Evolutionary conservation across 2,797 vertebrate genomes (phyloP), one percentile per base, ranked within the genome.

Genomic region (Euthynnus affinis): DNA sequence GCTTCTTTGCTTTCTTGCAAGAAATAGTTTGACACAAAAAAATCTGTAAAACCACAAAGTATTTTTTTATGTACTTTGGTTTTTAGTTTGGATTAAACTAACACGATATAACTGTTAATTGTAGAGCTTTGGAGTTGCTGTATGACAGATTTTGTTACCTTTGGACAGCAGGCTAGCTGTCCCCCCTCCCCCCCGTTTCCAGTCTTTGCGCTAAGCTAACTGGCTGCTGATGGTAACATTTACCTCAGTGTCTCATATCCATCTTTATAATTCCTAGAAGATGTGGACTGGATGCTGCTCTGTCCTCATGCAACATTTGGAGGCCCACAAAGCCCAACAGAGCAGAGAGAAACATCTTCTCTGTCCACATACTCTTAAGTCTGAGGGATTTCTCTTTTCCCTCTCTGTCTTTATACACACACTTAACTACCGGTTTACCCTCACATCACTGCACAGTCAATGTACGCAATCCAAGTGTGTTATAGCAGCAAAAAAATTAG

Each of bases 211-310:
- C 27, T 14, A 67, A 64, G 46, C 44, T 52, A 60, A 51, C 29
- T 20, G 9, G 37, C 57, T 37, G 22, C 32, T 25, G 1, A 20
- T 17, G 40, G 6, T 5, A 10, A 37, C 17, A 23, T 37, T 59
- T 23, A 32, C n/a, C 18, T 6, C 6, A 20, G 18, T 4, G 9
- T 18, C 17, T 49, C 18, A 40, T 29, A 74, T 72, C 53, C 17
- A 22, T 61, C 59, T 42, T 61, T 42, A 69, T 75, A 60, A 73
- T 57, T 59, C 53, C 49, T 62, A 3, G 32, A 67, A 73, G 76
- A 83, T 59, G 37, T 76, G 62, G 53, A 72, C 65, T 80, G 66
- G 56, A 83, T 55, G 74, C 60, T 67, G 32, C 55, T 80, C 62
- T 40, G 69, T 78, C 71, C 68, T 78, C 67, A 77, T 55, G 68